Conservation (phyloP, 2,113 vertebrate species). For the Saguinus imperator region DNA sequence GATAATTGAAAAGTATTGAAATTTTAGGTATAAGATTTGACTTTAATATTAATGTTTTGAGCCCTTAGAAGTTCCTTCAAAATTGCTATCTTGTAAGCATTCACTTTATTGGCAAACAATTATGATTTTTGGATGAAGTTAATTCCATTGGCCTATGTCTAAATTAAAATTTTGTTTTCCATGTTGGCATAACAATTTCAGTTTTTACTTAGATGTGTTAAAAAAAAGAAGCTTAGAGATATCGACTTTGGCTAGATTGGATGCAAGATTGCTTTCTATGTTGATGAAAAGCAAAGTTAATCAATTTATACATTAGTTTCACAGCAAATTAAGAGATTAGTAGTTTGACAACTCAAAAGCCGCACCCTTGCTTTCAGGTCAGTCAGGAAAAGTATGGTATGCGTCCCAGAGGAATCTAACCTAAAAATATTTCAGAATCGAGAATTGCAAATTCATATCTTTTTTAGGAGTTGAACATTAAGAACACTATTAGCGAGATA, state of each 20-base stretch:
- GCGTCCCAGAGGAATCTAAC: background rate
- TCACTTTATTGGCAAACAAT: background rate
- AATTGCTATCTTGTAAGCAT: background rate
- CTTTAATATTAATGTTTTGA: background rate
- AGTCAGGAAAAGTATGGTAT: background rate
- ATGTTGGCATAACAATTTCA: background rate
- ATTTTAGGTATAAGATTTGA: background rate
- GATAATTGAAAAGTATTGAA: background rate
- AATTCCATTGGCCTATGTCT: background rate
- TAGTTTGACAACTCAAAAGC: background rate
- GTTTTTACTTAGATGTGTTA: background rate
- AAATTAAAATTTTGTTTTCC: background rate
- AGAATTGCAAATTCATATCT: background rate
- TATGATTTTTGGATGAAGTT: background rate
- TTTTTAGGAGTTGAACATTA: background rate
- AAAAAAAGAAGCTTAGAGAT: background rate
- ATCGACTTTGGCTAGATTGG: accelerated
- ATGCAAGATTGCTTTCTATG: no score
- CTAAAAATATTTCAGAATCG: no score
- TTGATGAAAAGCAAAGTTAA: background rate
- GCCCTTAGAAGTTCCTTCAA: background rate
- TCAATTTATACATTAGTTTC: background rate
- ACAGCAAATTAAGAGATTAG: background rate
- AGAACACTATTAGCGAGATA: background rate
- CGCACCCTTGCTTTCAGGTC: accelerated